A percentile compares a stretch with the other conserved stretches of the same genome.
These are phyloP conservation scores for Dufourea novaeangliae DNA, from an alignment of 1,140 invertebrate species.

Conservation along the genomic window DNA sequence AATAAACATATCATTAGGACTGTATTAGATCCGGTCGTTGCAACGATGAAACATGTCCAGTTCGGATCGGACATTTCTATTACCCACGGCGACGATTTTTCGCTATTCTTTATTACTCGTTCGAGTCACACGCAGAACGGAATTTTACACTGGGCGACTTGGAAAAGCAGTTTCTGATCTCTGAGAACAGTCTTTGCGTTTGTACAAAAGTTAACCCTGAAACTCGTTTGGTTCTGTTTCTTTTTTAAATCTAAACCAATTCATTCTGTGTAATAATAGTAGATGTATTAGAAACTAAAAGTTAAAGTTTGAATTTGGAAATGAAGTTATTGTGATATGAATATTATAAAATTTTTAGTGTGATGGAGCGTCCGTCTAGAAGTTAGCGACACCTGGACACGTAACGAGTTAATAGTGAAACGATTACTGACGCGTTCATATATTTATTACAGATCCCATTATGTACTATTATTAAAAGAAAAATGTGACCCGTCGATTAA, in stretches of 20 bases:
- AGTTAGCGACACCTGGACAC: too few relatives aligned
- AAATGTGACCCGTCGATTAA: too few relatives aligned
- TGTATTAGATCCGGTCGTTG: background rate
- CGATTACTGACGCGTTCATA: too few relatives aligned
- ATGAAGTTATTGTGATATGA: too few relatives aligned
- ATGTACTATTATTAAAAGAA: too few relatives aligned
- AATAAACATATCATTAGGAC: slow-evolving; percentile 32
- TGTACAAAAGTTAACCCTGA: background rate
- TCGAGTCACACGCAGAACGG: background rate
- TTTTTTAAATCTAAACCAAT: background rate
- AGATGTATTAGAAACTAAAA: background rate
- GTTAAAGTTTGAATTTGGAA: too few relatives aligned
- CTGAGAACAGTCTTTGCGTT: background rate
- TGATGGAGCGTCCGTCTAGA: too few relatives aligned
- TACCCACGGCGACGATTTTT: background rate
- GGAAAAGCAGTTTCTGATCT: background rate
- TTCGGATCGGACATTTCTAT: background rate
- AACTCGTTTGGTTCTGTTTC: background rate
- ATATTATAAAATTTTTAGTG: too few relatives aligned
- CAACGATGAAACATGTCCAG: background rate
- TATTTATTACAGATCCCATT: too few relatives aligned
- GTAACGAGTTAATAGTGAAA: too few relatives aligned
- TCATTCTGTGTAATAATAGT: background rate
- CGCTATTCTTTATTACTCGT: background rate
- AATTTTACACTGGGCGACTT: background rate